phyloP scores from a whole-genome alignment of 2,113 vertebrate genomes.

The Fulmarus glacialis region DNA sequence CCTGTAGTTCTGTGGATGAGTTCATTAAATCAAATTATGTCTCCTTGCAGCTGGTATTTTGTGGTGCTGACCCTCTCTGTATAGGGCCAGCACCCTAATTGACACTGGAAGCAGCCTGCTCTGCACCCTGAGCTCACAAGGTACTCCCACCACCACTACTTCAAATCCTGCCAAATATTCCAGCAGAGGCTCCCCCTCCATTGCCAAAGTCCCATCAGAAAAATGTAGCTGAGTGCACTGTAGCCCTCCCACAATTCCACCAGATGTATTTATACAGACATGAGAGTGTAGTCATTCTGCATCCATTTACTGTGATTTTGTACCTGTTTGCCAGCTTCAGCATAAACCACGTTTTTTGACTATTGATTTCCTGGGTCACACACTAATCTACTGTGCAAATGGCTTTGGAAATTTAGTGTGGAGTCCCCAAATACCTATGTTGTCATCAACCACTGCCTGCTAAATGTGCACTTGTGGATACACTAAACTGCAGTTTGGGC shows the following conservation, averaged over 20 bases:
- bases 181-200: background rate
- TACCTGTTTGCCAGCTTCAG: background rate
- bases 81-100: background rate
- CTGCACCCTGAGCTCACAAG: background rate
- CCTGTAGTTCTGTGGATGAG: background rate
- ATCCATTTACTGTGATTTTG: background rate
- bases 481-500: background rate
- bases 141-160: background rate
- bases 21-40: background rate
- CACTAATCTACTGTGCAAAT: conserved; percentile 9
- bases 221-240: background rate
- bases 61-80: background rate
- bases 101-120: background rate
- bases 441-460: background rate
- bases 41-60: background rate
- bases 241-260: background rate
- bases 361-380: background rate
- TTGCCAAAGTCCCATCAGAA: background rate
- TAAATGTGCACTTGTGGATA: background rate
- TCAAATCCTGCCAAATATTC: background rate
- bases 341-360: background rate
- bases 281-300: background rate
- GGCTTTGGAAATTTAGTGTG: conserved; percentile 12
- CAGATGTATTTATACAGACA: background rate
- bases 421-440: background rate